Evolutionary conservation across 2,888 invertebrate genomes (phyloP).

Genomic region (Xylophagus ater): DNA sequence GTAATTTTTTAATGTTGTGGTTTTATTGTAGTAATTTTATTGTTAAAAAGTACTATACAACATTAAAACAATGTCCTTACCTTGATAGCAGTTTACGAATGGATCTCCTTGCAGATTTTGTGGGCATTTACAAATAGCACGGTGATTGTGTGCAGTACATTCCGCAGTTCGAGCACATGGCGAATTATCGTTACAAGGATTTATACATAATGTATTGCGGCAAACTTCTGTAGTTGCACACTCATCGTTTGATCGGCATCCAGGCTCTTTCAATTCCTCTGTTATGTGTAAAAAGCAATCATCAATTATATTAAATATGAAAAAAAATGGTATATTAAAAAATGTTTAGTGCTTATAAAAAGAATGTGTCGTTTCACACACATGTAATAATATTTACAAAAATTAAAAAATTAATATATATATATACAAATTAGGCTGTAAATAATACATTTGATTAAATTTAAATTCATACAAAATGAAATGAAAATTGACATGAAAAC

Average conservation of each 20-base stretch:
- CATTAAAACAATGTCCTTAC: no score
- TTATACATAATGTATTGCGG: conserved; percentile 59
- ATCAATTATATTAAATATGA: no score
- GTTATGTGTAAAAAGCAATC: no score
- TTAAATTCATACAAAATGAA: no score
- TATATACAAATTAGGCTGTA: no score
- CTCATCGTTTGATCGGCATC: conserved; percentile 60
- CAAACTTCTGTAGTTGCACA: conserved; percentile 64
- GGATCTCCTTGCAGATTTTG: conserved; percentile 67
- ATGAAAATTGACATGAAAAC: no score
- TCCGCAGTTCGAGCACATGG: conserved; percentile 70
- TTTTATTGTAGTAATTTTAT: no score
- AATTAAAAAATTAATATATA: no score
- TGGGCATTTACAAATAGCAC: conserved; percentile 66
- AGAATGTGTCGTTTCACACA: conserved; percentile 15
- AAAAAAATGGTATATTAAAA: no score
- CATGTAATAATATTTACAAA: conserved; percentile 3
- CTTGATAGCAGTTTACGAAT: conserved; percentile 56
- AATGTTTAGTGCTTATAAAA: conserved; percentile 5
- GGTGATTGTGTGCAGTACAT: conserved; percentile 64
- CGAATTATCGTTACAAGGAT: conserved; percentile 55
- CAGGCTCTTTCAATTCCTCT: conserved; percentile 40
- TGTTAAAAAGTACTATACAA: no score
- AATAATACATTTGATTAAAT: no score
- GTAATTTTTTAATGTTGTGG: no score